phyloP scores from a whole-genome alignment of 2,888 invertebrate genomes.

The Drosophila tripunctata region DNA sequence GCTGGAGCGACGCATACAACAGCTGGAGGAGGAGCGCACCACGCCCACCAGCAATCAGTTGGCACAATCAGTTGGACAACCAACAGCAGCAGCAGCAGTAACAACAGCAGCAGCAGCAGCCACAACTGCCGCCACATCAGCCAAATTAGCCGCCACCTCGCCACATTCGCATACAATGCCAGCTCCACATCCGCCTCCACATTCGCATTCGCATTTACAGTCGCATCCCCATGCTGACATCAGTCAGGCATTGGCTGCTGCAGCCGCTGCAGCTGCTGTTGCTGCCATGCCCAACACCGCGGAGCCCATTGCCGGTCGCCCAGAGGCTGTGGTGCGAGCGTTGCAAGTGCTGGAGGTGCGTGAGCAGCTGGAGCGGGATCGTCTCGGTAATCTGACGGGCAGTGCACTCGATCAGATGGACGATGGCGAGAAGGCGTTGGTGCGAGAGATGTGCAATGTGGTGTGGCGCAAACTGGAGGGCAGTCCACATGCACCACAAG shows the following conservation, averaged over 20 bases:
- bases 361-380: slow-evolving; percentile 92
- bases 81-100: slow-evolving; percentile 35
- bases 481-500: slow-evolving; percentile 86
- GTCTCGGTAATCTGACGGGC: slow-evolving; percentile 84
- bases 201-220: slow-evolving; percentile 31
- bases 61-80: slow-evolving; percentile 43
- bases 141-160: slow-evolving; percentile 54
- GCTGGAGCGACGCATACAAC: slow-evolving; percentile 93
- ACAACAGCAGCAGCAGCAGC: slow-evolving; percentile 43
- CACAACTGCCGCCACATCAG: slow-evolving; percentile 41
- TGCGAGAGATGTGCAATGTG: slow-evolving; percentile 98
- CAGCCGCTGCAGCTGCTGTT: slow-evolving; percentile 43
- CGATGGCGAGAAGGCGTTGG: slow-evolving; percentile 95
- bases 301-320: slow-evolving; percentile 88
- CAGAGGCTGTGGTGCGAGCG: slow-evolving; percentile 96
- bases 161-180: slow-evolving; percentile 37
- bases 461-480: slow-evolving; percentile 96
- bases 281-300: slow-evolving; percentile 64
- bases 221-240: slow-evolving; percentile 52
- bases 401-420: slow-evolving; percentile 87
- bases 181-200: slow-evolving; percentile 36
- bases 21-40: slow-evolving; percentile 91
- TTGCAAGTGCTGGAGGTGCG: slow-evolving; percentile 96
- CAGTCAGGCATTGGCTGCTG: slow-evolving; percentile 60
- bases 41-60: slow-evolving; percentile 67